Percentiles rank a stretch among this genome's conserved stretches.
phyloP scores from a whole-genome alignment of 2,113 vertebrate species.

The Passerina amoena region DNA sequence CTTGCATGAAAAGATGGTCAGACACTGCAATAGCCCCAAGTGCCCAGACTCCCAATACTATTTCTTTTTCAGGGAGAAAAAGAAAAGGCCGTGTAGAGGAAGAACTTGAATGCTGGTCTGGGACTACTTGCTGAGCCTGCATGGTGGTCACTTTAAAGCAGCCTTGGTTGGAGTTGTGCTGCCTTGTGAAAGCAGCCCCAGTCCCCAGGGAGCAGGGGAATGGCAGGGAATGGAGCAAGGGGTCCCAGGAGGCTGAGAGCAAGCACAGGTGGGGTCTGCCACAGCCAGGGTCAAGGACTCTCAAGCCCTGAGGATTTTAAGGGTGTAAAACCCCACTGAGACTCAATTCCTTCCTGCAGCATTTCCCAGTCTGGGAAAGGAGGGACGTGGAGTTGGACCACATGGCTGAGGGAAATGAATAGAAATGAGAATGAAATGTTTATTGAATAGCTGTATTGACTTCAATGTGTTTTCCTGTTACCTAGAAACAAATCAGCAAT shows the following conservation, averaged over 20 bases:
- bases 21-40: not conserved
- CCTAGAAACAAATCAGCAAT: slow-evolving; percentile 4
- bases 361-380: not conserved
- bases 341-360: not conserved
- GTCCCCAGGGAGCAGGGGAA: not conserved
- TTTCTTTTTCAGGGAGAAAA: not conserved
- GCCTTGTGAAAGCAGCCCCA: not conserved
- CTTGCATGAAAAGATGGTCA: not conserved
- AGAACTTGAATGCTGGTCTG: not conserved
- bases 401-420: not conserved
- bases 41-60: not conserved
- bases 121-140: not conserved
- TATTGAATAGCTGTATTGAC: not conserved
- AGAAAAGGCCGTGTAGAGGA: not conserved
- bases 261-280: not conserved
- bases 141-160: not conserved
- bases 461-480: slow-evolving; percentile 9
- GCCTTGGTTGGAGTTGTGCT: not conserved
- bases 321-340: not conserved
- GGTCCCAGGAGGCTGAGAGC: not conserved
- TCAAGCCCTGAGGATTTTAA: not conserved
- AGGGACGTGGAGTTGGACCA: not conserved
- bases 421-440: not conserved
- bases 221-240: not conserved
- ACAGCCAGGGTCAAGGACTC: not conserved